phyloP scores from a whole-genome alignment of 1,140 invertebrate genomes.

The Pseudoatta argentina region DNA sequence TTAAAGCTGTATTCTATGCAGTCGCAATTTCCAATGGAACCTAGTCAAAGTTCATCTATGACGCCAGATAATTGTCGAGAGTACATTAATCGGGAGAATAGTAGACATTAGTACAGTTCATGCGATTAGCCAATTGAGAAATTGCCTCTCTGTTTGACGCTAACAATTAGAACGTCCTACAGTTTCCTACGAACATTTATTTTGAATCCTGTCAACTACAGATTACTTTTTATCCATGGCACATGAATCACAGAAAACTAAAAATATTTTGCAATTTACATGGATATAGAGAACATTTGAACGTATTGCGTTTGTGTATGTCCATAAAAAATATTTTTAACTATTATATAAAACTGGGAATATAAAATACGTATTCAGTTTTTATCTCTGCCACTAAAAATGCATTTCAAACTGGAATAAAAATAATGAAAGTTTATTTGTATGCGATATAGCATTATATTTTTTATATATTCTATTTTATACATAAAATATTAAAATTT shows the following conservation, averaged over 20 bases:
- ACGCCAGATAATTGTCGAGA: conserved; percentile 13
- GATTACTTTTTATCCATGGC: conserved; percentile 1
- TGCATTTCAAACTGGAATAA: neutral
- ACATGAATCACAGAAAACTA: conserved; percentile 4
- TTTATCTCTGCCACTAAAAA: neutral
- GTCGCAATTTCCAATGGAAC: conserved; percentile 14
- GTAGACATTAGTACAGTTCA: conserved; percentile 27
- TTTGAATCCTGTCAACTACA: conserved; percentile 15
- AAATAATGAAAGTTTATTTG: conserved; percentile 11
- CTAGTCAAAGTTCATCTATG: conserved; percentile 15
- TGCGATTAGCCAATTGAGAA: conserved; percentile 37
- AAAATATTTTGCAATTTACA: conserved; percentile 24
- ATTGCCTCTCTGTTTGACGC: conserved; percentile 19
- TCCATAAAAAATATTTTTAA: neutral
- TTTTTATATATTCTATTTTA: neutral
- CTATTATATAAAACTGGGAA: neutral
- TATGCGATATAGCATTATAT: neutral
- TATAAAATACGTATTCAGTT: neutral
- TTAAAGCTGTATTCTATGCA: neutral
- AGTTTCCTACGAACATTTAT: conserved; percentile 10
- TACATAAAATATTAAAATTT: neutral
- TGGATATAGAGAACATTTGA: neutral
- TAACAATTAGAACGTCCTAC: conserved; percentile 39
- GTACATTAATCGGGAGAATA: conserved; percentile 43
- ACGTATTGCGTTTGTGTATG: neutral